These are phyloP conservation scores for Trichonephila clavipes DNA, from an alignment of 1,140 invertebrate species.

Conservation along the genomic window DNA sequence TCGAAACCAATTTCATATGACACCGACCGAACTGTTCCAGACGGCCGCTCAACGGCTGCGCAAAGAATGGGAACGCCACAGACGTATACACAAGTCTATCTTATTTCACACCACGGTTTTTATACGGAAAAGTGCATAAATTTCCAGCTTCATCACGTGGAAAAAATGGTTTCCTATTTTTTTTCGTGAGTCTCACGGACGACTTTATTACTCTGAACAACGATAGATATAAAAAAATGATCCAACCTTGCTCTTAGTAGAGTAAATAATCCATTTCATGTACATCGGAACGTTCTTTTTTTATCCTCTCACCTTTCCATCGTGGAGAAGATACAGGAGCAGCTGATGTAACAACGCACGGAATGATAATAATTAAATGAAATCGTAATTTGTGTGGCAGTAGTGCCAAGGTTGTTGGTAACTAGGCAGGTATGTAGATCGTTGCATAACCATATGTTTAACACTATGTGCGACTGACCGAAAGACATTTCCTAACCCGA, in stretches of 20 bases:
- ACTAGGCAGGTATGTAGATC: neutral
- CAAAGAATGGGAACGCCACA: neutral
- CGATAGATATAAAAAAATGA: neutral
- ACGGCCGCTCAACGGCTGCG: neutral
- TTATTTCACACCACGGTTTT: neutral
- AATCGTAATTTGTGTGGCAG: slow-evolving; percentile 22
- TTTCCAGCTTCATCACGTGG: neutral
- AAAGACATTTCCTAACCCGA: slow-evolving; percentile 40
- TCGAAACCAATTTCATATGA: no score
- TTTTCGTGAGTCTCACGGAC: neutral
- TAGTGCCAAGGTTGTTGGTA: slow-evolving; percentile 34
- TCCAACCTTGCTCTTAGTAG: neutral
- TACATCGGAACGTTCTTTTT: neutral
- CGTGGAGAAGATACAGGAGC: neutral
- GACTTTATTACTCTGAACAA: slow-evolving; percentile 15
- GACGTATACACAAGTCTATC: neutral
- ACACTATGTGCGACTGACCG: slow-evolving; percentile 30
- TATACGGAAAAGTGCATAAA: neutral
- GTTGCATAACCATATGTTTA: slow-evolving; percentile 14
- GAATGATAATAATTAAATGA: slow-evolving; percentile 46
- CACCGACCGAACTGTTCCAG: slow-evolving; percentile 7
- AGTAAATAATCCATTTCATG: neutral
- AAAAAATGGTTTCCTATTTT: slow-evolving; percentile 12
- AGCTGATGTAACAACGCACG: slow-evolving; percentile 28
- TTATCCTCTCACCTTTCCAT: neutral